A percentile compares a stretch with the other conserved stretches of the same genome.
phyloP scores from a whole-genome alignment of 2,113 vertebrate species.

The Phoenicopterus ruber region DNA sequence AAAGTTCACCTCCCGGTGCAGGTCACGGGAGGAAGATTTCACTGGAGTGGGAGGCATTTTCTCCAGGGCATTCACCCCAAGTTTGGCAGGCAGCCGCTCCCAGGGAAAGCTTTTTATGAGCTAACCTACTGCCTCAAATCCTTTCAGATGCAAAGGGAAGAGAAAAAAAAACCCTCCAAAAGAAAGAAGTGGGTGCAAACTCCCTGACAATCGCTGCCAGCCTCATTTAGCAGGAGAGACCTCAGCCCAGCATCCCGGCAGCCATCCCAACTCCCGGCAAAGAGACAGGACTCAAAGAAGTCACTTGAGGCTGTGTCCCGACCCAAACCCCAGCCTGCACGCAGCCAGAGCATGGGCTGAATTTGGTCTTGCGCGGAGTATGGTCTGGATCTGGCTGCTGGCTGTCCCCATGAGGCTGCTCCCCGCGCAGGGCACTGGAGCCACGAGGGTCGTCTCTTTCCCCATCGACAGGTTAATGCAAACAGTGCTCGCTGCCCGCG shows the following conservation, averaged over 20 bases:
- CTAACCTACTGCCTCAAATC: constrained; percentile 9
- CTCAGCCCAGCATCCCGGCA: background rate
- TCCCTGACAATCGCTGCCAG: background rate
- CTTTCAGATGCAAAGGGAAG: background rate
- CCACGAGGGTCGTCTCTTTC: background rate
- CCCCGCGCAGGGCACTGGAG: background rate
- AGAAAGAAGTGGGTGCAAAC: background rate
- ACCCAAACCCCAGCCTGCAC: background rate
- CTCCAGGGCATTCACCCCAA: constrained; percentile 26
- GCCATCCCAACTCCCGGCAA: background rate
- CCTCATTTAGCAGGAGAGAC: background rate
- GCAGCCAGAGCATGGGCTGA: background rate
- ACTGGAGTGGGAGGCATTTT: background rate
- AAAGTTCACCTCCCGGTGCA: constrained; percentile 47
- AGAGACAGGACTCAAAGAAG: background rate
- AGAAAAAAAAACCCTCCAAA: background rate
- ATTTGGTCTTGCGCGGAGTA: rapidly evolving
- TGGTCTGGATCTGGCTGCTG: background rate
- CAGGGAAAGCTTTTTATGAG: constrained; percentile 10
- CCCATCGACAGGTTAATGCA: rapidly evolving
- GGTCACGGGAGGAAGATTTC: constrained; percentile 54
- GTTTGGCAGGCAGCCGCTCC: background rate
- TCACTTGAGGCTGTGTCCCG: background rate
- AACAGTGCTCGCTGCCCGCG: background rate
- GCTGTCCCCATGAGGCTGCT: no score